Conservation (phyloP, 30 jellyfish, hydroid and myxozoan genomes). For the Aurelia sp. region DNA sequence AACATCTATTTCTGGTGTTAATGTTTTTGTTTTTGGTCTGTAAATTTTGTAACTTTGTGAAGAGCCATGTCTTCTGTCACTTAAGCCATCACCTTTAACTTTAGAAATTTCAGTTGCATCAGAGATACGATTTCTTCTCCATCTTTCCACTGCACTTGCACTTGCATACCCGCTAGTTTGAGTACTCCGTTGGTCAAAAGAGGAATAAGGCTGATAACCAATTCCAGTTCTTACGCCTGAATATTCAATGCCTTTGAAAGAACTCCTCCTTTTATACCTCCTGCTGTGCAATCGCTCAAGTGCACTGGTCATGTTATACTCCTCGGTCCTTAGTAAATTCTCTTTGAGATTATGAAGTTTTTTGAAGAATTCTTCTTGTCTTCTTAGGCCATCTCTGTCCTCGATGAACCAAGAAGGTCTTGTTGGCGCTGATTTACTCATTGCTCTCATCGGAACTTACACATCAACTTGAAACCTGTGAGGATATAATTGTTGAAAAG, state of each 20-base stretch:
- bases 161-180: neutral
- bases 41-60: neutral
- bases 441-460: neutral
- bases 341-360: slow-evolving; percentile 32
- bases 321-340: slow-evolving; percentile 4
- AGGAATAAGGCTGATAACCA: neutral
- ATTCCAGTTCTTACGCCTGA: neutral
- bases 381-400: slow-evolving; percentile 5
- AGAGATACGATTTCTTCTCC: neutral
- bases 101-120: neutral
- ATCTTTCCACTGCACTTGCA: neutral
- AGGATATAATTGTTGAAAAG: no score
- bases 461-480: no score
- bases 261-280: neutral
- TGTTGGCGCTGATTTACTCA: slow-evolving; percentile 37
- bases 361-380: slow-evolving; percentile 21
- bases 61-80: neutral
- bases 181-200: neutral
- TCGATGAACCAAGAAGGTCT: slow-evolving; percentile 23
- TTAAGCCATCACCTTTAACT: neutral
- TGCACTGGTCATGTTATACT: slow-evolving; percentile 22
- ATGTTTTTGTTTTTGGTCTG: neutral
- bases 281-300: slow-evolving; percentile 30
- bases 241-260: neutral
- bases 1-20: neutral